Evolutionary conservation across 2,113 vertebrate genomes (phyloP), one percentile per base, ranked within the genome.

Genomic region (Micronycteris hirsuta): DNA sequence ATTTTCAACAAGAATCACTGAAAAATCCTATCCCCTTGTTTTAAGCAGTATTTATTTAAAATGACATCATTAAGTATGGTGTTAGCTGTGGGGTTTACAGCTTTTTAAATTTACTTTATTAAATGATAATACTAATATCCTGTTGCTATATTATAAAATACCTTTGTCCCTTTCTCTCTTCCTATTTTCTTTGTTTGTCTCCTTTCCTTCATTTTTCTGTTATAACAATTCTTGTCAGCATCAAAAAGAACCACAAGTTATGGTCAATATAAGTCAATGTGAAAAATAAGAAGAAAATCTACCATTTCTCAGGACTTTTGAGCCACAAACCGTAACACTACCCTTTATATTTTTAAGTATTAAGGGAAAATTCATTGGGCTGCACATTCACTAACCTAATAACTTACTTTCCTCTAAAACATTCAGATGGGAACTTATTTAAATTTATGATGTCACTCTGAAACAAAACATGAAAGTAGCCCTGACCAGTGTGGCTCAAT

Each of bases 201-300:
- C 24, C 54, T 87, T 95, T 63, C 7, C 56, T 94, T 94, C 74
- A 2, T 13, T 38, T 93, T 96, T 86, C 38, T 95, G 7, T 38
- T 14, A 41, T 94, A 67, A 81, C 3, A 82, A 43, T 68, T 93
- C 19, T 91, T 38, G 15, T 93, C 13, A 91, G 10, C 11, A 45
- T 73, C n/a, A 95, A 28, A 67, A 3, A 76, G n/a, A 86, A 86
- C 65, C 15, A 67, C 7, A 71, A 67, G 2, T 68, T 86, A 83
- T 68, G 38, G 19, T 74, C 84, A 93, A 5, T 80, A 47, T 28
- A 38, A 92, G 7, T 65, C 16, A 58, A 36, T n/a, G 22, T 84
- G 47, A 91, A 97, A 90, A 94, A 88, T 12, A 49, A 70, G 13
- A 92, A 87, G 41, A 76, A 89, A 89, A 68, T 5, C 43, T 54